These are phyloP conservation scores for Coronaproctus castanopsis DNA, from an alignment of 2,888 invertebrate species.

Conservation along the genomic window DNA sequence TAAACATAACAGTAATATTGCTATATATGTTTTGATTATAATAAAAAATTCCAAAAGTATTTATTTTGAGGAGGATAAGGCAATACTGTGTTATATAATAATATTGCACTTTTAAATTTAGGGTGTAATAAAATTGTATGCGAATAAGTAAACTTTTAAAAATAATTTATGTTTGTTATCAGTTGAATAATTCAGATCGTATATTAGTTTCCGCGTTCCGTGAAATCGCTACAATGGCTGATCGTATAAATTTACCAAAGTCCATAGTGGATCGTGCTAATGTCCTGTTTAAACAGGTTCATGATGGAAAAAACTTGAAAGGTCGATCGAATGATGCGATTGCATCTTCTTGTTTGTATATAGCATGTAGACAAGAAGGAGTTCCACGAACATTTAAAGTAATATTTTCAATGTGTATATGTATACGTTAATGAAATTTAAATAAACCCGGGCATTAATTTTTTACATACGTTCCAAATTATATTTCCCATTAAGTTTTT, in stretches of 20 bases:
- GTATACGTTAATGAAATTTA: no score
- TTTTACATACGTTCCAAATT: no score
- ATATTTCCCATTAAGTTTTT: no score
- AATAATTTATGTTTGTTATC: no score
- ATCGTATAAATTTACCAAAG: conserved; percentile 87
- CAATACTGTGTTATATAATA: no score
- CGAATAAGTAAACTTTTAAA: no score
- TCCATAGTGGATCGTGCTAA: conserved; percentile 94
- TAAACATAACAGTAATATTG: not conserved
- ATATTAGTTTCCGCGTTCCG: conserved; percentile 87
- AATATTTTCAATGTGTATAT: no score
- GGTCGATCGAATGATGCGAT: conserved; percentile 86
- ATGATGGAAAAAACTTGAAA: conserved; percentile 85
- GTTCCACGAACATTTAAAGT: conserved; percentile 85
- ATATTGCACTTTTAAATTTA: no score
- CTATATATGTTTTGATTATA: not conserved
- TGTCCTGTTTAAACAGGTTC: conserved; percentile 93
- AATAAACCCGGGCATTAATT: no score
- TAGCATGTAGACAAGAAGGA: conserved; percentile 94
- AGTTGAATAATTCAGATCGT: conserved; percentile 89
- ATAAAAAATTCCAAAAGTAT: no score
- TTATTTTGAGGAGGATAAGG: no score
- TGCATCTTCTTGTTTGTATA: conserved; percentile 94
- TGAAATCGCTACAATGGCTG: conserved; percentile 96
- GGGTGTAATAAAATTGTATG: no score